These are phyloP conservation scores for Microdon myrmicae DNA, from an alignment of 2,888 invertebrate species.

Conservation along the genomic window DNA sequence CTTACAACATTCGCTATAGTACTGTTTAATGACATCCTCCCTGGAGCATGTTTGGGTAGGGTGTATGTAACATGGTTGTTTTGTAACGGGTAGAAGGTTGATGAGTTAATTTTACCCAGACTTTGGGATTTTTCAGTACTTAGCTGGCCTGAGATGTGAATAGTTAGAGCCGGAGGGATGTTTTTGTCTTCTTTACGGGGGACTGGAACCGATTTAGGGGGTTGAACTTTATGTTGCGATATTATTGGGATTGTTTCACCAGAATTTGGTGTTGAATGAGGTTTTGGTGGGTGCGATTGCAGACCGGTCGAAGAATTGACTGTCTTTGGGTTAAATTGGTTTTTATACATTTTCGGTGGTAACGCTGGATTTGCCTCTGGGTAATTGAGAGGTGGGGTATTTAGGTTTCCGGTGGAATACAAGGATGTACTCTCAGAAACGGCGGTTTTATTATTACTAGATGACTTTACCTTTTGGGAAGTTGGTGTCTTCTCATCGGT, in stretches of 20 bases:
- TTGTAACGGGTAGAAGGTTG: conserved; percentile 65
- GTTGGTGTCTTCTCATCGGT: conserved; percentile 37
- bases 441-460: conserved; percentile 41
- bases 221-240: conserved; percentile 50
- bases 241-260: conserved; percentile 33
- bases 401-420: conserved; percentile 37
- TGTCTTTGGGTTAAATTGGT: conserved; percentile 64
- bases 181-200: conserved; percentile 56
- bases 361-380: conserved; percentile 62
- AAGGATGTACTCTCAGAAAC: conserved; percentile 44
- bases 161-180: conserved; percentile 60
- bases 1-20: conserved; percentile 66
- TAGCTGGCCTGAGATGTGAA: conserved; percentile 55
- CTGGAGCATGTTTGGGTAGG: conserved; percentile 64
- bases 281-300: conserved; percentile 43
- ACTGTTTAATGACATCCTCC: conserved; percentile 65
- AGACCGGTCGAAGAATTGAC: conserved; percentile 31
- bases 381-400: conserved; percentile 50
- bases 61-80: conserved; percentile 65
- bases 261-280: conserved; percentile 2
- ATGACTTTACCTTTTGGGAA: conserved; percentile 30
- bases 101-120: conserved; percentile 63
- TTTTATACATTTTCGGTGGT: conserved; percentile 68
- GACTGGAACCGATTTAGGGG: conserved; percentile 56
- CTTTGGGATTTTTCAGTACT: conserved; percentile 51